Evolutionary conservation across 2,888 invertebrate genomes (phyloP), one percentile per base, ranked within the genome.

Genomic region (Lysandra bellargus): DNA sequence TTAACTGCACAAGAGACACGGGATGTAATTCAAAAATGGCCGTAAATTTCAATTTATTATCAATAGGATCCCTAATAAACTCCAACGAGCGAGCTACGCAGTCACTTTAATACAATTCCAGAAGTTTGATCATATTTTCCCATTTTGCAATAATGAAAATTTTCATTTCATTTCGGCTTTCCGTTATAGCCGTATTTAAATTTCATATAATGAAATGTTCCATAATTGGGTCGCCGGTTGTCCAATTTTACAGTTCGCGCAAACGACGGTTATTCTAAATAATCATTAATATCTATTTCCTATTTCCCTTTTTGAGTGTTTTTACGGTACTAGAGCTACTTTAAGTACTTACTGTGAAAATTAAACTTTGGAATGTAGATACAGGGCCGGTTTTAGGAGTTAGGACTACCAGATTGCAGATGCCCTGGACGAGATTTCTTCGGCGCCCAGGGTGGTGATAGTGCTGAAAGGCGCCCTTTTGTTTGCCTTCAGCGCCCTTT

Each of bases 61-160:
- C 75, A 75, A 57, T 76, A 57, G 57, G 53, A 76, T 53, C 76
- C 17, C 33, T 14, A 57, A 53, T 49, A 76, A 76, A 57, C 76
- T 44, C 74, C 17, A 57, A 30, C 76, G 76, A 57, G 30, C 7
- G 33, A 53, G 33, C 49, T 9, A 74, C 44, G 53, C 14, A 53
- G 33, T 53, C 76, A 57, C 53, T 57, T 53, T 76, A 76, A 76
- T 76, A 57, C 23, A 14, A 76, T 76, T 76, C 33, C 76, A 76
- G 17, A 76, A 76, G 57, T 76, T 76, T 76, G 76, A 76, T 53
- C 57, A 57, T 76, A 76, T 76, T 76, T 57, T 57, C 76, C 76
- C 53, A 76, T 53, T 76, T 76, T 76, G 76, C 30, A 76, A 76
- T 76, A 53, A 76, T 76, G 76, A 53, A 76, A 76, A 76, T 76